Percentiles rank a stretch among this genome's conserved stretches.
Conservation (phyloP, 2,113 vertebrate species). For the Anhinga anhinga region DNA sequence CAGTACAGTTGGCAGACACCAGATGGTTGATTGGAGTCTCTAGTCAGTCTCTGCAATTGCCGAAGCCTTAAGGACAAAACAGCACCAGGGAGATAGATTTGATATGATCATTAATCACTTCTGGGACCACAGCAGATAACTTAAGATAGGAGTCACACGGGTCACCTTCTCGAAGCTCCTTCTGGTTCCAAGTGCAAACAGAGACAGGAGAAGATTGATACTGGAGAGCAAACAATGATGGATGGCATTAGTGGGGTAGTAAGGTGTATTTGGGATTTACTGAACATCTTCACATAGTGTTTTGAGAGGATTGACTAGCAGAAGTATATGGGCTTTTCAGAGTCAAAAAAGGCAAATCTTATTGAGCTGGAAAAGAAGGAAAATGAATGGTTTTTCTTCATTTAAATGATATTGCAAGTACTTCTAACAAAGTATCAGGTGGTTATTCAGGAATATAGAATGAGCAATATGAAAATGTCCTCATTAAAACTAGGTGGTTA, state of each 20-base stretch:
- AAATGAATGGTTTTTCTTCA: slow-evolving; percentile 21
- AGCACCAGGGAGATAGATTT: slow-evolving; percentile 46
- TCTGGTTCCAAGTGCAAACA: background rate
- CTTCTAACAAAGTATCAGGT: slow-evolving; percentile 37
- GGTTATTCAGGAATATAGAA: slow-evolving; percentile 38
- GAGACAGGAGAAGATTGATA: slow-evolving; percentile 1
- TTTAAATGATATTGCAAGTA: slow-evolving; percentile 30
- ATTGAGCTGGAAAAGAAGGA: slow-evolving; percentile 11
- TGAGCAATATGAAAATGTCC: slow-evolving; percentile 50
- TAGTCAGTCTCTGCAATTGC: slow-evolving; percentile 54
- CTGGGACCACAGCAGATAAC: slow-evolving; percentile 31
- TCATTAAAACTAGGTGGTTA: slow-evolving; percentile 52
- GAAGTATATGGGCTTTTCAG: background rate
- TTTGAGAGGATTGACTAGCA: background rate
- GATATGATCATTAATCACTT: slow-evolving; percentile 59
- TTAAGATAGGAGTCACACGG: background rate
- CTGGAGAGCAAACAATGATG: background rate
- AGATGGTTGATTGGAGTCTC: slow-evolving; percentile 69
- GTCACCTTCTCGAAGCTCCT: slow-evolving; percentile 30
- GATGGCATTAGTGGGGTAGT: background rate
- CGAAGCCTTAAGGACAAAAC: slow-evolving; percentile 55
- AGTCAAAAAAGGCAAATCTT: slow-evolving; percentile 2
- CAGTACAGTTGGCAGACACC: slow-evolving; percentile 70
- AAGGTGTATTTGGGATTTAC: slow-evolving; percentile 1
- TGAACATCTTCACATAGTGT: background rate